These are phyloP conservation scores for Falco biarmicus DNA, from an alignment of 2,797 vertebrate genomes.

Conservation along the genomic window DNA sequence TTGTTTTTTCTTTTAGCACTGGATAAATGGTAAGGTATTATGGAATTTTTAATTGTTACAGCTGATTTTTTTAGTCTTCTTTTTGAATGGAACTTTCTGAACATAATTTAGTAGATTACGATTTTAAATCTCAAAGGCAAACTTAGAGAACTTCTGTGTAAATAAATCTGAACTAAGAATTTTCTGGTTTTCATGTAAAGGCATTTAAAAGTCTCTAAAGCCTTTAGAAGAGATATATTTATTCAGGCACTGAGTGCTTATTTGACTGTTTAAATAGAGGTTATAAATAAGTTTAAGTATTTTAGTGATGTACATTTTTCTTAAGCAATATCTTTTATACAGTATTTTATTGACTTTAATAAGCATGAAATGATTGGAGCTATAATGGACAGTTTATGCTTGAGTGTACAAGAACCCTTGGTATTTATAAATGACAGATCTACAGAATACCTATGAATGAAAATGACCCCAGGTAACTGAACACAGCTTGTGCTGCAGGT, in stretches of 20 bases:
- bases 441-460: conserved; percentile 69
- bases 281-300: conserved; percentile 41
- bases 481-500: conserved; percentile 47
- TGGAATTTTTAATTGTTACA: neutral
- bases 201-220: conserved; percentile 36
- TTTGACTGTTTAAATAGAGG: conserved; percentile 43
- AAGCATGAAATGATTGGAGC: conserved; percentile 63
- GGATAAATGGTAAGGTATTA: neutral
- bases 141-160: neutral
- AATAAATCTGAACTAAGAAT: conserved; percentile 36
- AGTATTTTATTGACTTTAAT: conserved; percentile 48
- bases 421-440: conserved; percentile 67
- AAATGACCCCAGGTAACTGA: conserved; percentile 73
- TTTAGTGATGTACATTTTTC: conserved; percentile 48
- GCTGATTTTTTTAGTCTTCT: neutral
- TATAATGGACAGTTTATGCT: conserved; percentile 72
- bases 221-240: conserved; percentile 34
- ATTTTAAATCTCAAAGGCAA: conserved; percentile 51
- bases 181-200: conserved; percentile 50
- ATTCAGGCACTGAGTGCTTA: conserved; percentile 21
- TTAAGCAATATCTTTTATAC: conserved; percentile 23
- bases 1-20: neutral
- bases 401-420: conserved; percentile 52
- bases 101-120: conserved; percentile 3
- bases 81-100: conserved; percentile 11